A percentile compares a stretch with the other conserved stretches of the same genome.
phyloP scores from a whole-genome alignment of 2,797 vertebrate genomes.

The Propithecus perrieri region DNA sequence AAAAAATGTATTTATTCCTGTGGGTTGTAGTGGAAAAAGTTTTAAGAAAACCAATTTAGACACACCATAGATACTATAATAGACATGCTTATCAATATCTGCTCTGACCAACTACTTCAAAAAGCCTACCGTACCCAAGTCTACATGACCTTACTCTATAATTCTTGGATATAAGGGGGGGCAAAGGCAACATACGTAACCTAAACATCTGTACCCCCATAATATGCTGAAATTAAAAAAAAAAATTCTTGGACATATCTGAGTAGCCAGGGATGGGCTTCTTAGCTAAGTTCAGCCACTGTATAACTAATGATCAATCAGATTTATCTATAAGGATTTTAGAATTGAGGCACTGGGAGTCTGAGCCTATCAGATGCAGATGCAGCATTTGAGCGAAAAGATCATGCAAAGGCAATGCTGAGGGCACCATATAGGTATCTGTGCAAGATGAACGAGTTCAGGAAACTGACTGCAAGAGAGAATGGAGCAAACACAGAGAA shows the following conservation, averaged over 20 bases:
- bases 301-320: background rate
- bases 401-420: background rate
- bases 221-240: no score
- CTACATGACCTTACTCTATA: background rate
- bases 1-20: background rate
- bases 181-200: no score
- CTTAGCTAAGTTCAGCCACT: background rate
- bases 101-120: background rate
- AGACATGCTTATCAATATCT: background rate
- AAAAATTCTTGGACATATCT: background rate
- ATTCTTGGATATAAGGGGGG: background rate
- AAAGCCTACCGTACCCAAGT: background rate
- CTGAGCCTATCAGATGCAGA: background rate
- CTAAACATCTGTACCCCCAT: no score
- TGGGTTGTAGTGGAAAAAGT: background rate
- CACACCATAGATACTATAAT: background rate
- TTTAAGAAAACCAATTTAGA: constrained; percentile 6
- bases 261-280: background rate
- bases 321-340: background rate
- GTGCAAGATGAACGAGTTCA: background rate
- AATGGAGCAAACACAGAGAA: background rate
- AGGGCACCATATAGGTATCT: background rate
- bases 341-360: background rate
- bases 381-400: background rate
- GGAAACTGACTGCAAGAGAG: background rate